phyloP scores from a whole-genome alignment of 2,888 invertebrate genomes.

The Gymnosoma rotundatum region DNA sequence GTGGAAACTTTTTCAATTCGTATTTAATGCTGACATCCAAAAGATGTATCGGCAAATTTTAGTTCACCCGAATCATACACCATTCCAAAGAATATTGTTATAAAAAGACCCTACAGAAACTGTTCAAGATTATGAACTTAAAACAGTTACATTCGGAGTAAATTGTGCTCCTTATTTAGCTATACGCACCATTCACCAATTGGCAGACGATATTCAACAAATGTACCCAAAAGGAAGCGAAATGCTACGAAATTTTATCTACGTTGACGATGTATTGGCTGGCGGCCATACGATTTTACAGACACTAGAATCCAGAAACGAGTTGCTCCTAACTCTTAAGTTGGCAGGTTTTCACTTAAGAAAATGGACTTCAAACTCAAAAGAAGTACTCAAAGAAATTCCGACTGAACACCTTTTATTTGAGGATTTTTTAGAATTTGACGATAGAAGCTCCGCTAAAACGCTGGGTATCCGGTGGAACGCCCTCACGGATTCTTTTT shows the following conservation, averaged over 20 bases:
- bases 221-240: no score
- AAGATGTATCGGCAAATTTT: conserved; percentile 59
- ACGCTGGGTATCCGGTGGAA: no score
- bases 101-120: neutral
- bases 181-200: conserved; percentile 9
- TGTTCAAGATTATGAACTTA: neutral
- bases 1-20: conserved; percentile 48
- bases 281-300: neutral
- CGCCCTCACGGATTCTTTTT: no score
- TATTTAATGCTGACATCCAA: conserved; percentile 49
- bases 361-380: neutral
- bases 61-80: conserved; percentile 14
- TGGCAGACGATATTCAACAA: neutral
- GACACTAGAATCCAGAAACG: neutral
- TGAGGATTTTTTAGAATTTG: no score
- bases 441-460: neutral
- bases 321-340: neutral
- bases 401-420: no score
- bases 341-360: neutral
- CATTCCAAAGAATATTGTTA: conserved; percentile 27
- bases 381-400: no score
- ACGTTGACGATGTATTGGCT: neutral
- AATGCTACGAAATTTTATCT: neutral
- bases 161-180: conserved; percentile 22
- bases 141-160: conserved; percentile 17